Evolutionary conservation across 2,113 vertebrate genomes (phyloP).

Genomic region (Xerus inauris): DNA sequence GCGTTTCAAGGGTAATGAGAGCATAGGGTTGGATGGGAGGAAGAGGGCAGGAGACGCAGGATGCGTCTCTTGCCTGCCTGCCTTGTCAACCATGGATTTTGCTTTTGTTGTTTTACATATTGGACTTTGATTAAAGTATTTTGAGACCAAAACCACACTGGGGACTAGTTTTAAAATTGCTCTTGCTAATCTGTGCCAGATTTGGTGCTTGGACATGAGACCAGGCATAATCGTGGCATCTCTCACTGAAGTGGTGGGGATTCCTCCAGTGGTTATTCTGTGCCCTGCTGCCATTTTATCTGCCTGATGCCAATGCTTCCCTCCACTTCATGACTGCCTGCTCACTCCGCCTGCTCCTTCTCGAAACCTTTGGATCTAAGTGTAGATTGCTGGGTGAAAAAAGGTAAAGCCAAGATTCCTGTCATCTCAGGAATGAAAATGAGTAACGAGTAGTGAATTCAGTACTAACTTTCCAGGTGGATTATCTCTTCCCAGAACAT

Average conservation of each 20-base stretch:
- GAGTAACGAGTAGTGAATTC: background rate
- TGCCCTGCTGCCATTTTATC: background rate
- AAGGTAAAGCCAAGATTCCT: background rate
- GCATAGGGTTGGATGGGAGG: background rate
- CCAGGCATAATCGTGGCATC: background rate
- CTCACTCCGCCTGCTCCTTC: background rate
- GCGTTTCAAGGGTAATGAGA: background rate
- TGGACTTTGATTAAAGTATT: background rate
- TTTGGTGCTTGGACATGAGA: background rate
- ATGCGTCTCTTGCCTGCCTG: background rate
- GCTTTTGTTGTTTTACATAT: background rate
- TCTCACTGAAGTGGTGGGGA: background rate
- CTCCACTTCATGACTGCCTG: background rate
- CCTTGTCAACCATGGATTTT: background rate
- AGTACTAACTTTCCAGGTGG: background rate
- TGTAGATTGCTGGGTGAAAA: background rate
- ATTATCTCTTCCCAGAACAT: background rate
- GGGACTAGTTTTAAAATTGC: background rate
- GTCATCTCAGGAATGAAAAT: background rate
- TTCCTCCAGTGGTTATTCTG: background rate
- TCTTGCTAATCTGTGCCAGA: background rate
- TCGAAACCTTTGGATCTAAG: background rate
- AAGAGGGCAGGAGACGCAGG: background rate
- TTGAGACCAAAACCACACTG: background rate
- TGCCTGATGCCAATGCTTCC: background rate